Base-by-base conservation (phyloP, 2,113 vertebrate genomes). In the Plestiodon gilberti region DNA sequence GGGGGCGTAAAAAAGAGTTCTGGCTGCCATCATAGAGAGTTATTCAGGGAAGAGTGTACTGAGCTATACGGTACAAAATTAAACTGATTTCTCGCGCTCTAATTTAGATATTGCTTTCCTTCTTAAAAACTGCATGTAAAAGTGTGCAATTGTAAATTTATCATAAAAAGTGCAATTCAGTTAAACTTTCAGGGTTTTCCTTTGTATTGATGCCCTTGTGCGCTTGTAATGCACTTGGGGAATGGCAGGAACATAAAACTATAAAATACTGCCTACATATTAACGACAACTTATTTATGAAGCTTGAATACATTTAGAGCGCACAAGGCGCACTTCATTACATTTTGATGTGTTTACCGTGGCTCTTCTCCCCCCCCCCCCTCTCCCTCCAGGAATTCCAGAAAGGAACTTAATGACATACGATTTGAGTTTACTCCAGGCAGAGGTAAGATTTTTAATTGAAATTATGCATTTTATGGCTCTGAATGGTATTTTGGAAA, bases 321-420 rank as follows among this genome's bases (percentile, higher is more conserved):
- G 78, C 85, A 88, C 90, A 91, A 93, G 71, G 83, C 81, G n/a
- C 90, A 78, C 83, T 79, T 95, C 86, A 83, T 93, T 92, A 87
- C 85, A 91, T 89, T 92, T 92, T 92, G 95, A 94, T 94, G 82
- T 93, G 71, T 93, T 15, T 93, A 75, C 90, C 38, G 88, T 88
- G 92, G 88, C 59, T 91, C 85, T 93, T 94, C 92, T 91, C 59
- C n/a, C 86, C 88, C 77, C 90, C 93, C 8, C 43, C 73, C 88
- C 93, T 80, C 59, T 93, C 92, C 61, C 57, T 96, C 93, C 95
- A 99, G 98, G 96, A 99, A 99, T 96, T 98, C 98, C 92, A 98
- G 95, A 95, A 99, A 99, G 92, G 98, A 99, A 94, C 96, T 99
- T 96, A 99, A 99, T 96, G 99, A 99, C 95, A 99, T 99, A 97